phyloP scores from a whole-genome alignment of 2,888 invertebrate genomes.

The Argyresthia albistria region DNA sequence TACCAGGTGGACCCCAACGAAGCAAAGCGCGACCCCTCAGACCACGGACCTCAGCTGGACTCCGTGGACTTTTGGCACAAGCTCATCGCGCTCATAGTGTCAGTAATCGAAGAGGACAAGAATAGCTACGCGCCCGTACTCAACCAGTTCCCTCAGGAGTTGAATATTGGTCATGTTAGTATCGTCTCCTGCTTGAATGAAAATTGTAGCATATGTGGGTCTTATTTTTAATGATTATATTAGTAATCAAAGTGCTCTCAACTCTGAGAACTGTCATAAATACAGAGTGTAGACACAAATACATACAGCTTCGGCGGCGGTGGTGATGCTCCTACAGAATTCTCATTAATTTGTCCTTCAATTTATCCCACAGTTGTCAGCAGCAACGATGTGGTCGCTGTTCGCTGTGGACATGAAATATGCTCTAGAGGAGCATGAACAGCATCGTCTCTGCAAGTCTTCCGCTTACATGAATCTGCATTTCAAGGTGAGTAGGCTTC shows the following conservation, averaged over 20 bases:
- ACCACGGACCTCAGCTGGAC: constrained; percentile 88
- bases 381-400: constrained; percentile 97
- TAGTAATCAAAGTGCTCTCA: too few relatives aligned
- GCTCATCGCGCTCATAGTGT: constrained; percentile 95
- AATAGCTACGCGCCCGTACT: constrained; percentile 98
- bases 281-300: too few relatives aligned
- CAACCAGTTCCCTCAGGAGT: constrained; percentile 98
- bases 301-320: too few relatives aligned
- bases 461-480: constrained; percentile 99
- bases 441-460: constrained; percentile 95
- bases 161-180: constrained; percentile 94
- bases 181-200: neutral
- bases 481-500: constrained; percentile 80
- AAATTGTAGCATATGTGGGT: too few relatives aligned
- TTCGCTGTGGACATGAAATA: constrained; percentile 98
- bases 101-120: constrained; percentile 98
- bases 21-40: constrained; percentile 89
- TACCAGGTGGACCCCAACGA: constrained; percentile 89
- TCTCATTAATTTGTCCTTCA: too few relatives aligned
- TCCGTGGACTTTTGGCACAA: constrained; percentile 99
- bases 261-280: too few relatives aligned
- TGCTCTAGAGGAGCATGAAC: constrained; percentile 98
- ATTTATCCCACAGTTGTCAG: constrained; percentile 81
- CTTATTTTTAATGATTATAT: too few relatives aligned
- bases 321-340: too few relatives aligned